These are phyloP conservation scores for Cheumatopsyche charites DNA, from an alignment of 1,140 invertebrate species.

Conservation along the genomic window DNA sequence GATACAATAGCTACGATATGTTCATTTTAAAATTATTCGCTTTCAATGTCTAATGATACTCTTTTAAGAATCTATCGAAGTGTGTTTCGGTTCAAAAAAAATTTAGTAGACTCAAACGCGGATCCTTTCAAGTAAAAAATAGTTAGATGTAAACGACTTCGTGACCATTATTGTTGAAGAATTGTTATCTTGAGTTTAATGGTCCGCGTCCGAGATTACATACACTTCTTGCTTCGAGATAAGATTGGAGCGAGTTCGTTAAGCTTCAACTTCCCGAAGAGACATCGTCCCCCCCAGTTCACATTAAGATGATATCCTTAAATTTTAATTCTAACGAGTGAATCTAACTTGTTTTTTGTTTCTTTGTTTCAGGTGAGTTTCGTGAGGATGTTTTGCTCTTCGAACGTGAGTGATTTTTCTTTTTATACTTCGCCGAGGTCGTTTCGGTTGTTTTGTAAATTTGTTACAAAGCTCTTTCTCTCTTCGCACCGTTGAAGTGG, in stretches of 20 bases:
- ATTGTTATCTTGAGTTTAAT: constrained; percentile 35
- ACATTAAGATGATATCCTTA: not conserved
- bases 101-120: too few relatives aligned
- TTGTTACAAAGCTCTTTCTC: constrained; percentile 13
- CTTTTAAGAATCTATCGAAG: too few relatives aligned
- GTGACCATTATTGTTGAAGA: constrained; percentile 24
- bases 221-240: constrained; percentile 29
- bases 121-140: too few relatives aligned
- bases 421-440: not conserved
- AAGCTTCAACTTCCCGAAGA: constrained; percentile 1
- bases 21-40: too few relatives aligned
- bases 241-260: constrained; percentile 30
- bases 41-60: too few relatives aligned
- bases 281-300: not conserved
- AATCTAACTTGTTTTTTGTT: not conserved
- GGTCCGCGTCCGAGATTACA: constrained; percentile 29
- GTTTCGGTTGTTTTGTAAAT: constrained; percentile 12
- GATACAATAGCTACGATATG: too few relatives aligned
- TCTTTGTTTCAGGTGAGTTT: constrained; percentile 28
- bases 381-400: too few relatives aligned
- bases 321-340: not conserved
- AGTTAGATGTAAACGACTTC: constrained; percentile 27
- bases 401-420: not conserved
- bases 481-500: not conserved
- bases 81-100: too few relatives aligned